Percentiles rank a stretch among this genome's conserved stretches.
Conservation (phyloP, 1,140 invertebrate genomes). For the Gonioctena quinquepunctata region DNA sequence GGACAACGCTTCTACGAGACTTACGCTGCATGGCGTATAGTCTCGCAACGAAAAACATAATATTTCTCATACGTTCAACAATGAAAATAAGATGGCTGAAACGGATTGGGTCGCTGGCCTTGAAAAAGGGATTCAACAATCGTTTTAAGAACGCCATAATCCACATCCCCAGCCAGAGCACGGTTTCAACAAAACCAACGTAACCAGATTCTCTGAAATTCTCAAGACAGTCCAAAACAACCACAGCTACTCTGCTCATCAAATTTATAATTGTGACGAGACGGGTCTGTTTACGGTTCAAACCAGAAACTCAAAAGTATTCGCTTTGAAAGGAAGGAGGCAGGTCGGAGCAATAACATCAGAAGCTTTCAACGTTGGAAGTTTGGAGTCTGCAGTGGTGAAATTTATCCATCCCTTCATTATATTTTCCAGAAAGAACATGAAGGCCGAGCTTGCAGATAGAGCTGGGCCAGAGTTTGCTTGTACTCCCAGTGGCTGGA, state of each 20-base stretch:
- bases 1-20: too few relatives aligned
- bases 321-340: conserved; percentile 51
- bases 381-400: conserved; percentile 45
- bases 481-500: conserved; percentile 42
- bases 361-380: conserved; percentile 21
- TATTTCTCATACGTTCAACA: not conserved
- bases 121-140: conserved; percentile 4
- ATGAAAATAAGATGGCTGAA: conserved; percentile 11
- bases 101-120: not conserved
- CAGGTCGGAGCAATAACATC: conserved; percentile 31
- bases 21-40: not conserved
- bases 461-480: conserved; percentile 16
- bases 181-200: conserved; percentile 29
- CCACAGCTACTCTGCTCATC: conserved; percentile 25
- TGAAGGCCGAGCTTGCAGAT: conserved; percentile 24
- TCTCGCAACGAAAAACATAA: not conserved
- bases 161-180: conserved; percentile 25
- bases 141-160: conserved; percentile 15
- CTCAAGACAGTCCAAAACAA: conserved; percentile 31
- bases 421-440: conserved; percentile 27
- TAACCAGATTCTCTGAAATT: conserved; percentile 27
- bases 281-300: conserved; percentile 55
- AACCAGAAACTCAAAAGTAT: conserved; percentile 50
- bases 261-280: conserved; percentile 55
- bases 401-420: conserved; percentile 32